Evolutionary conservation across 2,888 invertebrate genomes (phyloP).

Genomic region (Dicycla oo): DNA sequence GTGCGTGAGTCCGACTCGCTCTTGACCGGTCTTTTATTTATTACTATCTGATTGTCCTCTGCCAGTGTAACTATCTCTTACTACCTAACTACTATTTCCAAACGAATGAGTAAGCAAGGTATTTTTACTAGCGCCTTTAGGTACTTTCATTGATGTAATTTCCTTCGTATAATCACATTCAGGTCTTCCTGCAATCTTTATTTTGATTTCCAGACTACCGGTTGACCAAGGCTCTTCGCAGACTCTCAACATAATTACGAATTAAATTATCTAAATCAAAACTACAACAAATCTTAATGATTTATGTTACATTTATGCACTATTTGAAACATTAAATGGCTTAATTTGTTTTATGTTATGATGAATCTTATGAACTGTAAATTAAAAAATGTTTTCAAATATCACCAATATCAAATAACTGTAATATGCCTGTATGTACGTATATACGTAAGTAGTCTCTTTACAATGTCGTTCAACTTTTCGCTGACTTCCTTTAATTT

Average conservation of each 20-base stretch:
- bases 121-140: background rate
- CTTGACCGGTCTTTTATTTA: no score
- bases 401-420: background rate
- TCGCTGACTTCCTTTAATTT: constrained; percentile 9
- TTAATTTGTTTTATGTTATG: constrained; percentile 49
- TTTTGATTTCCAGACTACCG: background rate
- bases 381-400: constrained; percentile 11
- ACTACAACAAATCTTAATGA: constrained; percentile 32
- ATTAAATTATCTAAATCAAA: constrained; percentile 27
- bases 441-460: constrained; percentile 36
- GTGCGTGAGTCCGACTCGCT: no score
- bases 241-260: constrained; percentile 7
- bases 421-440: constrained; percentile 37
- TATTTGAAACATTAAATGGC: constrained; percentile 29
- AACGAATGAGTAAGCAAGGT: background rate
- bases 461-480: constrained; percentile 37
- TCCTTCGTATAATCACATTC: constrained; percentile 9
- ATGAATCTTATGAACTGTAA: constrained; percentile 24
- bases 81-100: background rate
- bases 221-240: background rate
- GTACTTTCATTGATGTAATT: background rate
- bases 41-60: background rate
- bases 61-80: no score
- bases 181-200: background rate
- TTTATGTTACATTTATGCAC: constrained; percentile 44